phyloP scores from a whole-genome alignment of 2,113 vertebrate species.

The Centrocercus urophasianus region DNA sequence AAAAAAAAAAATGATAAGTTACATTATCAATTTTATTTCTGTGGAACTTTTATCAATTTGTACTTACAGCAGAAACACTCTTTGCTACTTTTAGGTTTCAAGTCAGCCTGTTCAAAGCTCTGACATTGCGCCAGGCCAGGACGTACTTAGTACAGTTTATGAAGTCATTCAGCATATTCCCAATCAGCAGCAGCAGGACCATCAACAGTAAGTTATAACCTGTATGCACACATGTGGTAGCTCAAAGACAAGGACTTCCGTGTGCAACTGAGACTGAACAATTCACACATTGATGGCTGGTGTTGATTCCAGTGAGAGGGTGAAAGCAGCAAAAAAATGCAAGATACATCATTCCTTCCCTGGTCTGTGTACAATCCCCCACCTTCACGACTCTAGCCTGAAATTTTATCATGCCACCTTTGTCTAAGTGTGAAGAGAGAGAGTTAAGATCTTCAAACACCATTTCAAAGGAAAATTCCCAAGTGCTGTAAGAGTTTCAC shows the following conservation, averaged over 20 bases:
- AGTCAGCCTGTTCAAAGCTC: conserved; percentile 41
- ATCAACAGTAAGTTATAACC: conserved; percentile 72
- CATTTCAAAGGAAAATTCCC: neutral
- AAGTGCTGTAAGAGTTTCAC: neutral
- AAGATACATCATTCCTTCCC: neutral
- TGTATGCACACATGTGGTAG: accelerated
- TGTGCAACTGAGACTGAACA: neutral
- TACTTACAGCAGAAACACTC: conserved; percentile 13
- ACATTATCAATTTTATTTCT: neutral
- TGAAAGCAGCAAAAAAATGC: neutral
- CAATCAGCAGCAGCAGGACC: conserved; percentile 58
- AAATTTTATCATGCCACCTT: neutral
- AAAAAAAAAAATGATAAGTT: neutral
- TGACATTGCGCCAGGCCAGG: conserved; percentile 53
- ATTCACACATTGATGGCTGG: neutral
- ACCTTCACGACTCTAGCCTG: neutral
- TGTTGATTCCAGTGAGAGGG: neutral
- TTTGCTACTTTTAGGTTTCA: conserved; percentile 68
- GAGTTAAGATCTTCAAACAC: neutral
- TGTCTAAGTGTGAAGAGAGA: neutral
- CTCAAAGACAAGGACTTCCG: neutral
- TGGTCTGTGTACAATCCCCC: neutral
- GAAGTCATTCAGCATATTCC: conserved; percentile 82
- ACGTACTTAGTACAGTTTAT: conserved; percentile 74
- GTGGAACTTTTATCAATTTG: neutral